Percentiles rank a stretch among this genome's conserved stretches.
Conservation (phyloP, 2,113 vertebrate species). For the Saiga tatarica region DNA sequence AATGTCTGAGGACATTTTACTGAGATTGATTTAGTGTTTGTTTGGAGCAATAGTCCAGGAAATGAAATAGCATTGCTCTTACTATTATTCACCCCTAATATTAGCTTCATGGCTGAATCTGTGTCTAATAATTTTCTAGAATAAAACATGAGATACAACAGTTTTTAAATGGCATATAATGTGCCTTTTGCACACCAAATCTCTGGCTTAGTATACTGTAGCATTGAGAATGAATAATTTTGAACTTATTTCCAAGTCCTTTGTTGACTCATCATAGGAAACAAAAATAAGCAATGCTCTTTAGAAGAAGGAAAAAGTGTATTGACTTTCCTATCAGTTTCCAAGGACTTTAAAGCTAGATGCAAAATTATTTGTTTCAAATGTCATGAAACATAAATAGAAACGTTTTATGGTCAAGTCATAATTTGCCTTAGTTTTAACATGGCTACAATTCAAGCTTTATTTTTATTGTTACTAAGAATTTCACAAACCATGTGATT, state of each 20-base stretch:
- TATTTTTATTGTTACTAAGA: background rate
- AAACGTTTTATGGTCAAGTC: background rate
- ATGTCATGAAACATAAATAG: background rate
- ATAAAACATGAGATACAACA: background rate
- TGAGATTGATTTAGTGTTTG: background rate
- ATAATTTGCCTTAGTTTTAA: background rate
- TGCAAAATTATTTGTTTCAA: background rate
- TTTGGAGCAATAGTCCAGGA: background rate
- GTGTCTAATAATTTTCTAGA: background rate
- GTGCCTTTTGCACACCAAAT: background rate
- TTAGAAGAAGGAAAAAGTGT: background rate
- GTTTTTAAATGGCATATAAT: background rate
- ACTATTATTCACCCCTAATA: background rate
- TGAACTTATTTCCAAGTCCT: background rate
- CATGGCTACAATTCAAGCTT: background rate
- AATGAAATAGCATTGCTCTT: background rate
- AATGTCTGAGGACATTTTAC: background rate
- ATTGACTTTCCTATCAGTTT: background rate
- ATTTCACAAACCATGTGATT: background rate
- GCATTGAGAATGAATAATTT: background rate
- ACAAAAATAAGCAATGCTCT: background rate
- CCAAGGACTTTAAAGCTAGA: background rate
- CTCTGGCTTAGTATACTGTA: background rate
- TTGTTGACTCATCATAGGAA: background rate
- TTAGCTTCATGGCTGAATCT: background rate